Evolutionary conservation across 2,113 vertebrate genomes (phyloP).

Genomic region (Tragulus kanchil): DNA sequence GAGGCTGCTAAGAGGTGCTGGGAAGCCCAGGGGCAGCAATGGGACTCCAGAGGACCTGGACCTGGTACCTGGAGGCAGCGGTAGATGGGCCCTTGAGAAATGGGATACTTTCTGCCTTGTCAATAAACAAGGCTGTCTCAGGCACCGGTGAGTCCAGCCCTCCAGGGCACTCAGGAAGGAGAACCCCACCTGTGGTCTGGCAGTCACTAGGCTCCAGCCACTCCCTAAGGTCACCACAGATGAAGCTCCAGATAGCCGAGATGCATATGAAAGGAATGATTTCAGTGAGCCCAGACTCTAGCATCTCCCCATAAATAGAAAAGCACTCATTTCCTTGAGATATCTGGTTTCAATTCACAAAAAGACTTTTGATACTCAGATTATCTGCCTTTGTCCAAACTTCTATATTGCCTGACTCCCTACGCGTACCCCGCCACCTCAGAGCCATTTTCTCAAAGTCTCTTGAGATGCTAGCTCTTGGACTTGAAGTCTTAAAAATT

Average conservation of each 20-base stretch:
- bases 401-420: background rate
- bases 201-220: background rate
- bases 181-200: background rate
- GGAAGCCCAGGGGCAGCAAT: rapidly evolving
- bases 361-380: background rate
- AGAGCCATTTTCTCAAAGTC: background rate
- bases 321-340: background rate
- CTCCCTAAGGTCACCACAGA: background rate
- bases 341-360: background rate
- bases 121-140: background rate
- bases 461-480: background rate
- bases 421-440: background rate
- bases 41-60: background rate
- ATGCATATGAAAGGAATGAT: too few relatives aligned
- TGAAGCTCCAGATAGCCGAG: background rate
- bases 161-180: background rate
- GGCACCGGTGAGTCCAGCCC: background rate
- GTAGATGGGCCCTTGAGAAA: background rate
- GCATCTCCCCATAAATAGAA: background rate
- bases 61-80: background rate
- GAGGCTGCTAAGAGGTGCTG: rapidly evolving
- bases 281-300: background rate
- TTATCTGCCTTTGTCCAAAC: background rate
- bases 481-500: background rate
- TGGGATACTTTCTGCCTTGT: background rate